phyloP scores from a whole-genome alignment of 2,113 vertebrate genomes.

The Amblyopsis rosae region DNA sequence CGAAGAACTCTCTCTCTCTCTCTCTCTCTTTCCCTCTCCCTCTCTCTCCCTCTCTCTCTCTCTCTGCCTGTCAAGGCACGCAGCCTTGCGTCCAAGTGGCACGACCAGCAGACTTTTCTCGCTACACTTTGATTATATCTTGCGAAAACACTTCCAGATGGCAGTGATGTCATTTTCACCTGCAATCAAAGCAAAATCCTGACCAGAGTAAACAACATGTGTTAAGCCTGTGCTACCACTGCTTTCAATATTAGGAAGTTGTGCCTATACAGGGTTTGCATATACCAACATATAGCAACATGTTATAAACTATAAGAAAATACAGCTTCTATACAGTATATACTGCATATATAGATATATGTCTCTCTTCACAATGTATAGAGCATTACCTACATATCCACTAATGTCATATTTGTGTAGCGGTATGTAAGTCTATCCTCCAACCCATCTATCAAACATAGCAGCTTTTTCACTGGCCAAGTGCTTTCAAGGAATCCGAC shows the following conservation, averaged over 20 bases:
- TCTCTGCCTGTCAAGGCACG: conserved; percentile 30
- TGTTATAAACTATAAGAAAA: background rate
- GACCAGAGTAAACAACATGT: background rate
- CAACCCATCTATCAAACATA: background rate
- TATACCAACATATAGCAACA: too few species aligned
- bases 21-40: conserved; percentile 7
- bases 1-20: conserved; percentile 16
- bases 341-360: too few species aligned
- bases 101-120: conserved; percentile 44
- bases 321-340: background rate
- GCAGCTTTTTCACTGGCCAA: background rate
- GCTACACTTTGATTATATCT: conserved; percentile 21
- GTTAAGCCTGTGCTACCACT: too few species aligned
- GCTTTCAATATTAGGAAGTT: too few species aligned
- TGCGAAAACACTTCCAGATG: conserved; percentile 52
- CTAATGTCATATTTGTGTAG: background rate
- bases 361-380: background rate
- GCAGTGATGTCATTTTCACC: conserved; percentile 52
- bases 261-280: too few species aligned
- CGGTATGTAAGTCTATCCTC: background rate
- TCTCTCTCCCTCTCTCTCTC: conserved; percentile 4
- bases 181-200: conserved; percentile 17
- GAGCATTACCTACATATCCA: background rate
- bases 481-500: background rate
- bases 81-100: background rate